These are phyloP conservation scores for Hyperoplus immaculatus DNA, from an alignment of 2,797 vertebrate genomes.

Conservation along the genomic window DNA sequence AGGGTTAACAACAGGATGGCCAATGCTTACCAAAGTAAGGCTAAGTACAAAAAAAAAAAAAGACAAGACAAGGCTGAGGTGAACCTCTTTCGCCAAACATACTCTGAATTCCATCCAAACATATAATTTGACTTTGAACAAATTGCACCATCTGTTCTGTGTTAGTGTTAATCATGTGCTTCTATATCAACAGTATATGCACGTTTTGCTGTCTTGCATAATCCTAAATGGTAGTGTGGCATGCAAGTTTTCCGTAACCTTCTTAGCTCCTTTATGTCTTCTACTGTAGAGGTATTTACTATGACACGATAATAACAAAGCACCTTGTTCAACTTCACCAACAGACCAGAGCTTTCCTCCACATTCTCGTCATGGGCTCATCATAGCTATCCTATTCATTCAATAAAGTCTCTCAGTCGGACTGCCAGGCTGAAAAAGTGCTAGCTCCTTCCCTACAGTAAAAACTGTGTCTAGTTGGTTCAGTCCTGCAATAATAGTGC, in stretches of 20 bases:
- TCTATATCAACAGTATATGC: background rate
- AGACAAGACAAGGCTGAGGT: background rate
- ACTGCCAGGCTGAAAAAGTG: constrained; percentile 35
- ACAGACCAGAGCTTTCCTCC: constrained; percentile 51
- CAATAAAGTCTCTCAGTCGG: constrained; percentile 30
- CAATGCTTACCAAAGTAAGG: background rate
- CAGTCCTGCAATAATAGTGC: constrained; percentile 50
- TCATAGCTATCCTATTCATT: constrained; percentile 38
- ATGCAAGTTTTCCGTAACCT: background rate
- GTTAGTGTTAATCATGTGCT: background rate
- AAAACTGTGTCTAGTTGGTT: constrained; percentile 55
- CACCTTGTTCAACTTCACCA: constrained; percentile 26
- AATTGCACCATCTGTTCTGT: constrained; percentile 24
- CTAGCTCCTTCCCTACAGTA: constrained; percentile 61
- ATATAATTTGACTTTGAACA: constrained; percentile 20
- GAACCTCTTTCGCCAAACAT: constrained; percentile 10
- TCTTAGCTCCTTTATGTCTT: constrained; percentile 4
- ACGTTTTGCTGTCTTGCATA: background rate
- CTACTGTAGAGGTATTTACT: constrained; percentile 7
- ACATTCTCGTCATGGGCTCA: constrained; percentile 39
- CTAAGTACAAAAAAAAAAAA: background rate
- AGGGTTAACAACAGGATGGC: constrained; percentile 1
- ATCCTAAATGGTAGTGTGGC: background rate
- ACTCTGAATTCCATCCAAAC: constrained; percentile 1
- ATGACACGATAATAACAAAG: constrained; percentile 32